Evolutionary conservation across 2,113 vertebrate genomes (phyloP).

Genomic region (Chionomys nivalis): DNA sequence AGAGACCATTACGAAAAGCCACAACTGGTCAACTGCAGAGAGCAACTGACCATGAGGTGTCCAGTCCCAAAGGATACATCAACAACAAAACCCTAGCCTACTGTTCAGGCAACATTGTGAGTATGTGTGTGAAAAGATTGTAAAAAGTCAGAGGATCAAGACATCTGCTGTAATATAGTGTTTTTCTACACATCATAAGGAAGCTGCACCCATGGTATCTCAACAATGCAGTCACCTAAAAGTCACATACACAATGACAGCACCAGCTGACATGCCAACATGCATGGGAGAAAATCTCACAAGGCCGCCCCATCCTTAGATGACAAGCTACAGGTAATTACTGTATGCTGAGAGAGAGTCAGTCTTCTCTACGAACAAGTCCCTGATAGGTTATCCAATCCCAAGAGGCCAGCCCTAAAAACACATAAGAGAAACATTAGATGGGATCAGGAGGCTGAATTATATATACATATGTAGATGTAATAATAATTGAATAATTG

Average conservation of each 20-base stretch:
- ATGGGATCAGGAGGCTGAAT: not conserved
- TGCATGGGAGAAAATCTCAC: not conserved
- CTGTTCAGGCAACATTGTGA: no score
- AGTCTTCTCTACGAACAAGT: not conserved
- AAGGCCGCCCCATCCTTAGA: not conserved
- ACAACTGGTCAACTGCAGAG: not conserved
- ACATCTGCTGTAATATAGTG: not conserved
- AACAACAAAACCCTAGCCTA: not conserved
- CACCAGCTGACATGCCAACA: not conserved
- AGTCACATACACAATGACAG: not conserved
- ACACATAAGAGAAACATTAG: not conserved
- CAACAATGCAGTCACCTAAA: not conserved
- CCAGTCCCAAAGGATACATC: no score
- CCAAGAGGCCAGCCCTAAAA: not conserved
- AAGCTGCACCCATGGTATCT: not conserved
- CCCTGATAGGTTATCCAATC: not conserved
- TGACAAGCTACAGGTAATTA: not conserved
- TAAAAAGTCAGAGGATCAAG: not conserved
- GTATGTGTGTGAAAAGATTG: fast-evolving
- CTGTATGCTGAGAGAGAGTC: not conserved
- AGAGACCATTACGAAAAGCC: not conserved
- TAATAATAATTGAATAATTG: not conserved
- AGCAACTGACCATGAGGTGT: not conserved
- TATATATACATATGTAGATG: not conserved
- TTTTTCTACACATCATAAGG: not conserved